Conservation (phyloP, 1,140 invertebrate genomes). For the Hylaeus anthracinus region DNA sequence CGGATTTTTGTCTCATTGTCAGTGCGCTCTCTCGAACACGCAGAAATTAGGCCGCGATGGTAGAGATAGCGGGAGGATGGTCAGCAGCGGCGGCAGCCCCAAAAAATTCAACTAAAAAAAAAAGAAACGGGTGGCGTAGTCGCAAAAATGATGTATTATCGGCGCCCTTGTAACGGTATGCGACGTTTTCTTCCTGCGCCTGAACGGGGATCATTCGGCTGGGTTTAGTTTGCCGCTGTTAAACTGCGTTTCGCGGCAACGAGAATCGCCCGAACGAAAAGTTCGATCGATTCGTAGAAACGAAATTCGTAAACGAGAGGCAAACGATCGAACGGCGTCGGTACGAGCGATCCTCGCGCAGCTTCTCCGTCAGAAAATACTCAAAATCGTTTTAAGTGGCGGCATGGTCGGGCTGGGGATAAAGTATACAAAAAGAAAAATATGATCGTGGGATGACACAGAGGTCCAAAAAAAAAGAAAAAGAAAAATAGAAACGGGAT, state of each 20-base stretch:
- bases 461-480: neutral
- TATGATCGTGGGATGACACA: slow-evolving; percentile 14
- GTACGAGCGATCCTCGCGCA: neutral
- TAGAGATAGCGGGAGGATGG: slow-evolving; percentile 62
- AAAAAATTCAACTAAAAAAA: slow-evolving; percentile 71
- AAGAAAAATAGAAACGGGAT: neutral
- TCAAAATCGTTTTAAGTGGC: neutral
- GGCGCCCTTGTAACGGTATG: slow-evolving; percentile 42
- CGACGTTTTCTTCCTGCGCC: slow-evolving; percentile 17
- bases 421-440: slow-evolving; percentile 44
- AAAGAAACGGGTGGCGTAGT: neutral
- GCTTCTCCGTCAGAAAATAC: neutral
- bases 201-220: slow-evolving; percentile 15
- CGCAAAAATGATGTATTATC: slow-evolving; percentile 57
- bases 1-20: slow-evolving; percentile 45
- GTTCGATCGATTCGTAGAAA: neutral
- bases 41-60: slow-evolving; percentile 27
- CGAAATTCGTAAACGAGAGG: neutral
- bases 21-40: slow-evolving; percentile 55
- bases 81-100: slow-evolving; percentile 62
- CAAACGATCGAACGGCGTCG: neutral
- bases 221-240: slow-evolving; percentile 35
- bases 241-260: slow-evolving; percentile 4
- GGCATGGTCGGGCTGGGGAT: neutral
- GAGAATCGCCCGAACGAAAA: neutral